A percentile compares a stretch with the other conserved stretches of the same genome.
Evolutionary conservation across 2,888 invertebrate genomes (phyloP).

Genomic region (Gerris lacustris): DNA sequence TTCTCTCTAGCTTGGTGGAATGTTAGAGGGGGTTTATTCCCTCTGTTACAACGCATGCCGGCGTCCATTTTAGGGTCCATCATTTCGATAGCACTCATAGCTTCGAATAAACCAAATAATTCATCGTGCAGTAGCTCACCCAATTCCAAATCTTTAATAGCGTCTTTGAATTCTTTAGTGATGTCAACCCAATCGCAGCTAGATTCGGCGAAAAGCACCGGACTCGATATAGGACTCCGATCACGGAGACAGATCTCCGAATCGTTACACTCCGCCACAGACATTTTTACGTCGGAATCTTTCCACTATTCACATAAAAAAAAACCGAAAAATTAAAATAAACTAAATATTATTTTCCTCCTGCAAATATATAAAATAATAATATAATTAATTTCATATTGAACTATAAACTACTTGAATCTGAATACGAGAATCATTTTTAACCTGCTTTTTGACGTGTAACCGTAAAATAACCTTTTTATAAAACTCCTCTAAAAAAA

Average conservation of each 20-base stretch:
- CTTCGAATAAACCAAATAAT: conserved; percentile 84
- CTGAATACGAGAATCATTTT: too few species aligned
- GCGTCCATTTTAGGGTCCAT: conserved; percentile 99
- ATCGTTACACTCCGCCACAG: neutral
- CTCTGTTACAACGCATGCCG: conserved; percentile 89
- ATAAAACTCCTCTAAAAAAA: too few species aligned
- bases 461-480: too few species aligned
- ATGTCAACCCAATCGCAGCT: conserved; percentile 57
- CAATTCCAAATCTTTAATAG: conserved; percentile 57
- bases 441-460: too few species aligned
- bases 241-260: neutral
- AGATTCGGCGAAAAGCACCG: conserved; percentile 29
- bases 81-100: conserved; percentile 99
- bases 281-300: neutral
- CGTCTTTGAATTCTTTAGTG: conserved; percentile 50
- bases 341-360: too few species aligned
- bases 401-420: too few species aligned
- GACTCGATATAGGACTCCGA: conserved; percentile 7
- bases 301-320: neutral
- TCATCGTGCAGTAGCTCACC: conserved; percentile 89
- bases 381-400: too few species aligned
- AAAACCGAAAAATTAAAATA: too few species aligned
- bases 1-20: conserved; percentile 78
- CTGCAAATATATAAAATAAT: too few species aligned
- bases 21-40: conserved; percentile 67